Evolutionary conservation across 2,113 vertebrate genomes (phyloP).

Genomic region (Terrapene triunguis): DNA sequence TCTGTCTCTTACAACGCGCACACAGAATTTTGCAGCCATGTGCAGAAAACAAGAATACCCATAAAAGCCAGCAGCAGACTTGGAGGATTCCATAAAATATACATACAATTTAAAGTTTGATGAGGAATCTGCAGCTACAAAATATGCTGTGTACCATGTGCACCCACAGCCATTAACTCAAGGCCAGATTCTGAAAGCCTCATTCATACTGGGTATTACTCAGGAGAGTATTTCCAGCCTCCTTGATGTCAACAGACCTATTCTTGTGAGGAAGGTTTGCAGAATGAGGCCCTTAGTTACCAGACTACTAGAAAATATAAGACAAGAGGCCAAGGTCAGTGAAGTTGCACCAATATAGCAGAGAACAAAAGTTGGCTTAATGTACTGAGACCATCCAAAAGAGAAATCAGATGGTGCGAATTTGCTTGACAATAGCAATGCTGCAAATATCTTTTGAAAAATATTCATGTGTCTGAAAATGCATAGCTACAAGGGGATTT

Average conservation of each 20-base stretch:
- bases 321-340: not conserved
- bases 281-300: not conserved
- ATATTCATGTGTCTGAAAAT: not conserved
- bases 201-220: not conserved
- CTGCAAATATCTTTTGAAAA: not conserved
- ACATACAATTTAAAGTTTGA: not conserved
- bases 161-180: not conserved
- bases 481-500: not conserved
- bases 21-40: not conserved
- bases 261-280: not conserved
- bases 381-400: not conserved
- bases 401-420: not conserved
- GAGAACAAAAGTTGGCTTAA: not conserved
- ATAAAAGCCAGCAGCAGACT: not conserved
- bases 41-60: not conserved
- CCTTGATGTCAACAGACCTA: not conserved
- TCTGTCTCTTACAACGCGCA: not conserved
- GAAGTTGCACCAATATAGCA: not conserved
- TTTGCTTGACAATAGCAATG: not conserved
- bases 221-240: not conserved
- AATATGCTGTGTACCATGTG: not conserved
- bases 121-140: not conserved
- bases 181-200: not conserved
- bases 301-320: not conserved
- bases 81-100: not conserved